Conservation (phyloP, 2,113 vertebrate genomes). For the Leptobrachium ailaonicum region DNA sequence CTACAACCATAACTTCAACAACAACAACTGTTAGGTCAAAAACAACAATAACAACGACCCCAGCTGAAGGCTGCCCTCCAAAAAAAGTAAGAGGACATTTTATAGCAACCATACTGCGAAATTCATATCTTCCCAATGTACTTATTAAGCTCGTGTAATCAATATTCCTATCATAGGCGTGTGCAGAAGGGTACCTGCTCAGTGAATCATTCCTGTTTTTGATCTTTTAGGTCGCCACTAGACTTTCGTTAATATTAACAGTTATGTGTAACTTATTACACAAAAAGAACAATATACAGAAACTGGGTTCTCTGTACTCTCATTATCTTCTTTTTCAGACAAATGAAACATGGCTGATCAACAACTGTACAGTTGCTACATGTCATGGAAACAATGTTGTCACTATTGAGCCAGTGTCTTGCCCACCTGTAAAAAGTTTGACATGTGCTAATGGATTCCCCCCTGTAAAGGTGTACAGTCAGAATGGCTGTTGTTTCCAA, state of each 20-base stretch:
- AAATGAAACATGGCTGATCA: conserved; percentile 76
- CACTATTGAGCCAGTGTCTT: conserved; percentile 66
- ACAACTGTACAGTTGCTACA: conserved; percentile 78
- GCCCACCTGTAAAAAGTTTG: conserved; percentile 69
- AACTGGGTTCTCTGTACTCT: not conserved
- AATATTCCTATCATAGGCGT: too few relatives aligned
- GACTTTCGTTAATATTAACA: too few relatives aligned
- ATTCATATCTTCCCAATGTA: too few relatives aligned
- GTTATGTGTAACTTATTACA: too few relatives aligned
- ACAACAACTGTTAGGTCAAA: rapidly evolving
- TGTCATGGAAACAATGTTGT: conserved; percentile 80
- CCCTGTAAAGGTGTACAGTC: conserved; percentile 69
- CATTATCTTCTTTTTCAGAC: conserved; percentile 60
- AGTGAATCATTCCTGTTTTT: too few relatives aligned
- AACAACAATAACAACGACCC: not conserved
- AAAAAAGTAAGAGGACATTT: conserved; percentile 49
- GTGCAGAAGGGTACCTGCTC: too few relatives aligned
- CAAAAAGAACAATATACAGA: too few relatives aligned
- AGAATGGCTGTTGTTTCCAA: conserved; percentile 75
- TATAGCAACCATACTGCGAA: too few relatives aligned
- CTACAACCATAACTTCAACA: not conserved
- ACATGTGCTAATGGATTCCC: conserved; percentile 79
- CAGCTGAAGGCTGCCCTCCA: conserved; percentile 46
- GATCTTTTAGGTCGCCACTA: too few relatives aligned
- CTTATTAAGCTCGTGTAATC: too few relatives aligned